Percentiles rank a stretch among this genome's conserved stretches.
Conservation (phyloP, 2,888 invertebrate species). For the Yponomeuta evonymella region DNA sequence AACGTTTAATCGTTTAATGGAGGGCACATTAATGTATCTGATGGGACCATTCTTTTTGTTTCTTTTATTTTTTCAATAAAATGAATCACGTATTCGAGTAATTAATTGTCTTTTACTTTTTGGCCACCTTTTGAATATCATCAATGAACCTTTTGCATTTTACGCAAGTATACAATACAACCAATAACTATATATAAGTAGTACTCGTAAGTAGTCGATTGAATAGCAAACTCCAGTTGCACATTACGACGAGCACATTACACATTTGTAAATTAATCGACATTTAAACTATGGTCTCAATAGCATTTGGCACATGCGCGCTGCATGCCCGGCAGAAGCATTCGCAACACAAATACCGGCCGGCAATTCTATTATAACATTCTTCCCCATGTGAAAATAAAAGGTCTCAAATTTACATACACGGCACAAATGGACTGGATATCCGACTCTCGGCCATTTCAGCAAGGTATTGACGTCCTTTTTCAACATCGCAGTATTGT, state of each 20-base stretch:
- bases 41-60: slow-evolving; percentile 46
- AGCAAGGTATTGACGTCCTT: slow-evolving; percentile 36
- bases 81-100: slow-evolving; percentile 1
- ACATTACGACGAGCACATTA: slow-evolving; percentile 16
- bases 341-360: slow-evolving; percentile 43
- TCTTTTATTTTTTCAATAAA: slow-evolving; percentile 20
- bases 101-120: background rate
- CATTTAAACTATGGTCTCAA: slow-evolving; percentile 27
- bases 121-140: background rate
- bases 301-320: slow-evolving; percentile 40
- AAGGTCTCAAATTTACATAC: slow-evolving; percentile 60
- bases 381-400: slow-evolving; percentile 51
- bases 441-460: slow-evolving; percentile 33
- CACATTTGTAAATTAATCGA: slow-evolving; percentile 50
- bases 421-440: slow-evolving; percentile 43
- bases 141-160: slow-evolving; percentile 23
- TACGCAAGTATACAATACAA: slow-evolving; percentile 25
- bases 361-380: slow-evolving; percentile 54
- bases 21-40: slow-evolving; percentile 63
- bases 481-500: slow-evolving; percentile 36
- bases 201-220: background rate
- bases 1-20: slow-evolving; percentile 67
- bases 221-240: slow-evolving; percentile 30
- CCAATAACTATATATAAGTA: background rate
- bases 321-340: slow-evolving; percentile 34